These are phyloP conservation scores for Apis cerana DNA, from an alignment of 1,140 invertebrate genomes.

Conservation along the genomic window DNA sequence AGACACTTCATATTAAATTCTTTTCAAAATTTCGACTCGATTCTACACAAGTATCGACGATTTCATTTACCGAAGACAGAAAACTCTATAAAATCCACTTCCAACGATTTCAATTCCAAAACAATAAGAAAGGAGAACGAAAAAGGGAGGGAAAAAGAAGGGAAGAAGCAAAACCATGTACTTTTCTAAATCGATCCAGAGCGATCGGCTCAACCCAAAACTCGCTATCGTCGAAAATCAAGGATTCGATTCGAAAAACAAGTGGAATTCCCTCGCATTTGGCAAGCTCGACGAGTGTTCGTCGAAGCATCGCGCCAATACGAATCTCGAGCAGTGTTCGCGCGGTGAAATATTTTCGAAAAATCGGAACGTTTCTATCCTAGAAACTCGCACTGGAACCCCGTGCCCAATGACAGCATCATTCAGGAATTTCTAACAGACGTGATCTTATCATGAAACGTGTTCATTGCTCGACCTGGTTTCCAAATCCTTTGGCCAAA, in stretches of 20 bases:
- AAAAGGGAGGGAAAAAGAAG: background rate
- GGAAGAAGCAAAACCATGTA: background rate
- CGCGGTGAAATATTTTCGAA: background rate
- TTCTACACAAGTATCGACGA: too few species aligned
- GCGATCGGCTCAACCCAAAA: background rate
- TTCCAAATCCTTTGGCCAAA: too few species aligned
- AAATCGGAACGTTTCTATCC: background rate
- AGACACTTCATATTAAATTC: too few species aligned
- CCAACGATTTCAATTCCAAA: too few species aligned
- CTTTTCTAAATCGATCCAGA: background rate
- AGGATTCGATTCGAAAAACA: background rate
- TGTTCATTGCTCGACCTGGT: background rate
- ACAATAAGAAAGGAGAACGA: background rate
- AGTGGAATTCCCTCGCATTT: background rate
- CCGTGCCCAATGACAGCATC: background rate
- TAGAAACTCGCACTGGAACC: too few species aligned
- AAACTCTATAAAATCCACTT: too few species aligned
- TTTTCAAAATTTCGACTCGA: too few species aligned
- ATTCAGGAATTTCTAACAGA: background rate
- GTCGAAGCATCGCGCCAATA: background rate
- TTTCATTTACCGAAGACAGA: too few species aligned
- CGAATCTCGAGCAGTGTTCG: background rate
- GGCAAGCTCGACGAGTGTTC: background rate
- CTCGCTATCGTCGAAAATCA: background rate
- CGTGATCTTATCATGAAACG: slow-evolving; percentile 17